Percentiles rank a stretch among this genome's conserved stretches.
phyloP scores from a whole-genome alignment of 2,797 vertebrate species.

The Cetoscarus ocellatus region DNA sequence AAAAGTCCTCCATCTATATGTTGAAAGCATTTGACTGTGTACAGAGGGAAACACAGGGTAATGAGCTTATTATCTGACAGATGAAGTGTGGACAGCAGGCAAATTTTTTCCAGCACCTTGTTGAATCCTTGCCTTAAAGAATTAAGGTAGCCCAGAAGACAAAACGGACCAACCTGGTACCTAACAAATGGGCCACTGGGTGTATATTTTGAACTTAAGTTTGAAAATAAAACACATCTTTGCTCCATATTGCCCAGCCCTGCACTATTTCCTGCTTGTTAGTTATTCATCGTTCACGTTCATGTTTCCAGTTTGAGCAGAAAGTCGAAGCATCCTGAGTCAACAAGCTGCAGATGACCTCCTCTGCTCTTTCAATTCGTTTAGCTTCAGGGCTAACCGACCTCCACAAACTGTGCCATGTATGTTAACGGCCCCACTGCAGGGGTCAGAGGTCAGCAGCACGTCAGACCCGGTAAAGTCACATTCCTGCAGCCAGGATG shows the following conservation, averaged over 20 bases:
- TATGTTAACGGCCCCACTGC: neutral
- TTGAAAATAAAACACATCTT: too few species aligned
- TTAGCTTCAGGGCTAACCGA: slow-evolving; percentile 9
- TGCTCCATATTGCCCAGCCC: neutral
- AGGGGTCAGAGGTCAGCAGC: slow-evolving; percentile 24
- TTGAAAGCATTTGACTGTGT: too few species aligned
- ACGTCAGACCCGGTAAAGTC: slow-evolving; percentile 5
- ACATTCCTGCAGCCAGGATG: neutral
- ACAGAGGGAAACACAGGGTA: too few species aligned
- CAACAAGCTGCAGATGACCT: slow-evolving; percentile 2
- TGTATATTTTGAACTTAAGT: too few species aligned
- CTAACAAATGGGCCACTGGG: too few species aligned
- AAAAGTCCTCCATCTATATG: too few species aligned
- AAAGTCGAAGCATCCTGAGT: neutral
- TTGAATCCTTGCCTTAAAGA: too few species aligned
- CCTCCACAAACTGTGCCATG: neutral
- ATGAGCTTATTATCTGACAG: too few species aligned
- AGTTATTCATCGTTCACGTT: slow-evolving; percentile 20
- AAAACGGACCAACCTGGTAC: too few species aligned
- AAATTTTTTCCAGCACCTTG: too few species aligned
- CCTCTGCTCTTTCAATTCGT: slow-evolving; percentile 2
- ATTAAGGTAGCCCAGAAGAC: too few species aligned
- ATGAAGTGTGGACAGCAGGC: too few species aligned
- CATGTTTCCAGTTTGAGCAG: neutral
- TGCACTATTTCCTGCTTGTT: neutral